These are phyloP conservation scores for Grammomys surdaster DNA, from an alignment of 2,113 vertebrate genomes.

Conservation along the genomic window DNA sequence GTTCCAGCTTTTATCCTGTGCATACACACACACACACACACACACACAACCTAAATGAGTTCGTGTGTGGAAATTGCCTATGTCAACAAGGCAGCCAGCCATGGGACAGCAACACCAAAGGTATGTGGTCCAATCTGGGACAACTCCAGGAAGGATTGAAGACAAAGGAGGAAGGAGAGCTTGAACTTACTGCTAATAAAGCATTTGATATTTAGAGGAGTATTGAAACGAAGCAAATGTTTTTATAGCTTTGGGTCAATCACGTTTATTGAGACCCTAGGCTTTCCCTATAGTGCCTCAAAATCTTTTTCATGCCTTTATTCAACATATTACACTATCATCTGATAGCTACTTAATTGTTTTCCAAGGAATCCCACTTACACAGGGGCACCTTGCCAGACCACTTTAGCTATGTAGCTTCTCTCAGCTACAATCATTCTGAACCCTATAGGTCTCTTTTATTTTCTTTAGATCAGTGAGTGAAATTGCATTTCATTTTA, in stretches of 20 bases:
- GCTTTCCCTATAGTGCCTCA: not conserved
- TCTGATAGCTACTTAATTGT: not conserved
- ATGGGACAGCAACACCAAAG: not conserved
- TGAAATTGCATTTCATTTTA: constrained; percentile 33
- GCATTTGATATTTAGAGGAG: not conserved
- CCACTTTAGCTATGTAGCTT: not conserved
- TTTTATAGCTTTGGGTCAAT: not conserved
- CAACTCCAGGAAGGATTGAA: not conserved
- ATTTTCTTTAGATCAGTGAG: constrained; percentile 19
- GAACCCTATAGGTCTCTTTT: not conserved
- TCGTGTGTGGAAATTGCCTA: not conserved
- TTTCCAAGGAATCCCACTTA: not conserved
- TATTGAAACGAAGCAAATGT: not conserved
- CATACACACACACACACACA: not conserved
- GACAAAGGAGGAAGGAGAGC: not conserved
- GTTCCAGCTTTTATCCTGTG: not conserved
- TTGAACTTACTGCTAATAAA: not conserved
- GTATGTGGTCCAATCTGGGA: not conserved
- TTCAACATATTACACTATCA: not conserved
- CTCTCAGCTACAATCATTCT: not conserved
- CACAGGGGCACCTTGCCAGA: not conserved
- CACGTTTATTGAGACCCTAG: not conserved
- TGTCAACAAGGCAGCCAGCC: not conserved
- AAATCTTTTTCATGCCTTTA: not conserved
- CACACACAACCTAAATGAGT: not conserved